Base-by-base conservation (phyloP, 1,140 invertebrate genomes). In the Rhynchophorus ferrugineus region DNA sequence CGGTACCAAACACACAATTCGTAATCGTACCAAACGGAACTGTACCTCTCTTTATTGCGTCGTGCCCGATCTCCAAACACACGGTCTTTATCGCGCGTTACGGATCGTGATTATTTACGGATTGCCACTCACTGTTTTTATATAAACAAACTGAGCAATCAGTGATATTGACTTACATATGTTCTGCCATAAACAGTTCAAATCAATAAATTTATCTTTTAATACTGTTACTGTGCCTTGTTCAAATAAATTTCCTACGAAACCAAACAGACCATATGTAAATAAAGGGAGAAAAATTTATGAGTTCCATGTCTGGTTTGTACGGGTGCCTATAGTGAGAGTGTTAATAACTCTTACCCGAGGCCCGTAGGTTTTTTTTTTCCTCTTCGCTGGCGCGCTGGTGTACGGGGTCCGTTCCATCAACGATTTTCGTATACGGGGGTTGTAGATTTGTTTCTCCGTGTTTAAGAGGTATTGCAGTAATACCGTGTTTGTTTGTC, bases 101-200 rank as follows among this genome's bases (percentile, higher is more conserved):
- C 38, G 20, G 1, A 17, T 41, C 14, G 1, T 14, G 17, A 41
- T 41, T 41, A 41, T 41, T 41, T 41, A 41, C 38, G 3, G 20
- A 41, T 8, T 18, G 38, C 16, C 17, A 41, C 38, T 3, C n/a
- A 17, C 17, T 18, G 1, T 18, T 41, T 41, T 41, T 18, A 41
- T 18, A 41, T 41, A 41, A 41, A 41, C 38, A 41, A 19, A 19
- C 14, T 16, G 17, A 37, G 41, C 41, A 51, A 51, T 51, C 49
- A 51, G 21, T 42, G 49, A 51, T 51, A 53, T 53, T 53, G 44
- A 53, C 50, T 43, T 46, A 53, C 50, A 49, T 43, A 53, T 53
- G 50, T 53, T 33, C 37, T 53, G 11, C 36, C 20, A 37, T 34
- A 37, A 21, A 21, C 33, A 47, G 22, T 33, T 9, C 29, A 34